phyloP scores from a whole-genome alignment of 2,888 invertebrate genomes.

The Hoplodrina blanda region DNA sequence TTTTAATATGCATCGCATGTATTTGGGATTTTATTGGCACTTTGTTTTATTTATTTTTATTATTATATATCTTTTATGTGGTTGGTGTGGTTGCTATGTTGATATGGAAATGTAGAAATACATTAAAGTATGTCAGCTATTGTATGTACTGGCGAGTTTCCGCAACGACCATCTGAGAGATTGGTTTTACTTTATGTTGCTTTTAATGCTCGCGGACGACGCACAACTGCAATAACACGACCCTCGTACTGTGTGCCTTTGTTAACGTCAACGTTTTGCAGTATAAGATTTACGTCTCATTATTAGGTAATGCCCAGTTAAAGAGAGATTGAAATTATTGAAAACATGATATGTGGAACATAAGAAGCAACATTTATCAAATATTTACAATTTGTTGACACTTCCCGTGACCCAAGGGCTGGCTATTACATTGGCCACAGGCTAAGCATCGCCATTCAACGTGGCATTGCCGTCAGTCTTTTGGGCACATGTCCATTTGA shows the following conservation, averaged over 20 bases:
- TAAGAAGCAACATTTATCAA: too few species aligned
- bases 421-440: too few species aligned
- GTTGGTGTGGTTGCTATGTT: slow-evolving; percentile 31
- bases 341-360: too few species aligned
- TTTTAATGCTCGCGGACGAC: slow-evolving; percentile 47
- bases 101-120: slow-evolving; percentile 56
- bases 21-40: slow-evolving; percentile 60
- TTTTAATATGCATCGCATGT: slow-evolving; percentile 51
- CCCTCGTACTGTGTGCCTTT: slow-evolving; percentile 19
- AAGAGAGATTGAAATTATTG: neutral
- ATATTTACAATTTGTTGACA: too few species aligned
- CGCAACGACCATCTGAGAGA: slow-evolving; percentile 25
- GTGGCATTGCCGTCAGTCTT: too few species aligned
- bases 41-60: slow-evolving; percentile 63
- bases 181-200: slow-evolving; percentile 53
- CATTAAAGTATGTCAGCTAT: slow-evolving; percentile 51
- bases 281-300: neutral
- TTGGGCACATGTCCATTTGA: too few species aligned
- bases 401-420: too few species aligned
- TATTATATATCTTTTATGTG: slow-evolving; percentile 57
- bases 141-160: slow-evolving; percentile 38
- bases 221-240: slow-evolving; percentile 19
- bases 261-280: slow-evolving; percentile 12
- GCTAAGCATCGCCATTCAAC: too few species aligned
- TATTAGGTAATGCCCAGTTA: neutral